Conservation (phyloP, 64 coral and sea anemone genomes). For the Actinia equina region DNA sequence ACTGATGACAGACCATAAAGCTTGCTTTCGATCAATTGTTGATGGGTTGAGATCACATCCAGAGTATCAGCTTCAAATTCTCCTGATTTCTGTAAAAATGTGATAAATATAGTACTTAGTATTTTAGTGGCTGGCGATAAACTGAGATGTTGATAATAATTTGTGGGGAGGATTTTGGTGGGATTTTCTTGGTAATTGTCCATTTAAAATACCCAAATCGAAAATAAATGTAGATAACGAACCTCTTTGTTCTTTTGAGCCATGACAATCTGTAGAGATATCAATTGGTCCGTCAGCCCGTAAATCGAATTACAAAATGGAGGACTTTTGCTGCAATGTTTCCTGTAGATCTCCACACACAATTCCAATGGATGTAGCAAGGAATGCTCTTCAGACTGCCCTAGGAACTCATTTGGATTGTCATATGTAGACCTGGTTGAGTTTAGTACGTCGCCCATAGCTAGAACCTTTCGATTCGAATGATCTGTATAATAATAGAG, state of each 20-base stretch:
- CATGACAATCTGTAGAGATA: slow-evolving; percentile 62
- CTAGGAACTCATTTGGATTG: not conserved
- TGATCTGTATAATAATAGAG: not conserved
- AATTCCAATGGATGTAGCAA: slow-evolving; percentile 36
- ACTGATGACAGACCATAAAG: not conserved
- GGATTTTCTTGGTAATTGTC: too few species aligned
- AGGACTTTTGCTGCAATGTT: slow-evolving; percentile 34
- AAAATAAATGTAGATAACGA: not conserved
- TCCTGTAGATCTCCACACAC: slow-evolving; percentile 38
- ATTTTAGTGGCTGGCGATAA: too few species aligned
- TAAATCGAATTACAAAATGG: slow-evolving; percentile 64
- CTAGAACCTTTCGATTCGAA: not conserved
- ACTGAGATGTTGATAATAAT: too few species aligned
- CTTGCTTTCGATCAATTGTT: slow-evolving; percentile 36
- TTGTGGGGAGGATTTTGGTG: too few species aligned
- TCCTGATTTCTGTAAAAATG: slow-evolving; percentile 15
- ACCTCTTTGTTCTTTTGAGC: slow-evolving; percentile 60
- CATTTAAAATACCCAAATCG: too few species aligned
- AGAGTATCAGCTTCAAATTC: slow-evolving; percentile 29
- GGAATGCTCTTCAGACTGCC: not conserved
- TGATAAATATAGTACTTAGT: too few species aligned
- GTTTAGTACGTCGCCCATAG: not conserved
- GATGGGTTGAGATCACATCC: slow-evolving; percentile 29
- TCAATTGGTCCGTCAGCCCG: slow-evolving; percentile 48
- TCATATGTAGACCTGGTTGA: not conserved